Base-by-base conservation (phyloP, 2,113 vertebrate genomes). In the Tretioscincus oriximinensis region DNA sequence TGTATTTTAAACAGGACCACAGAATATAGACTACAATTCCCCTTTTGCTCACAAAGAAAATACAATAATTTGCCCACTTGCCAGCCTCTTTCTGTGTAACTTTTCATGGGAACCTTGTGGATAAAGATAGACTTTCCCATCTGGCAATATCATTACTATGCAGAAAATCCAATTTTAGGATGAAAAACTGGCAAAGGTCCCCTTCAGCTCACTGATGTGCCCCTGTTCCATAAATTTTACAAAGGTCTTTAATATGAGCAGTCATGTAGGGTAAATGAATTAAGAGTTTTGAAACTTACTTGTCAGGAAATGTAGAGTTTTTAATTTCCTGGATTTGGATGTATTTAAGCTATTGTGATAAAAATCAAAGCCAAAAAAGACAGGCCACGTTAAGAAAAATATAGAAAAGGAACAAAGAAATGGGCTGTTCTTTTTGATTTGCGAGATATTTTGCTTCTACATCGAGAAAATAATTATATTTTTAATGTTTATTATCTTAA, bases 261-360 rank as follows among this genome's bases (percentile, higher is more conserved):
- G 74, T 76, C 81, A 18, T 77, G 77, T 82, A 49, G 63, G 67
- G 79, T 84, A 86, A 90, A 83, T 14, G 74, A 87, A 78, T 76
- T 51, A 54, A 54, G 3, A n/a, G 35, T 66, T 81, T 51, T 67
- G n/a, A 73, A 81, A 49, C 58, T 72, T 77, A 82, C 28, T 26
- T 81, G 80, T 78, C 1, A 65, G 64, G 73, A 85, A 87, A 83
- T 82, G 45, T 78, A 60, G 31, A 77, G 22, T 9, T 81, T 88
- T 90, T 87, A 75, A 83, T 90, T 90, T 92, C 80, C 81, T 88
- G 70, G 7, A 49, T 60, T 76, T 65, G 79, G 22, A 73, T 80
- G 77, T 73, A 49, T 18, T 63, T 78, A 81, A 41, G 5, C 0
- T 73, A 70, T 77, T 78, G 29, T 67, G 81, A 85, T 54, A 73